Percentiles rank a stretch among this genome's conserved stretches.
Evolutionary conservation across 2,888 invertebrate genomes (phyloP).

Genomic region (Rhaphigaster nebulosa): DNA sequence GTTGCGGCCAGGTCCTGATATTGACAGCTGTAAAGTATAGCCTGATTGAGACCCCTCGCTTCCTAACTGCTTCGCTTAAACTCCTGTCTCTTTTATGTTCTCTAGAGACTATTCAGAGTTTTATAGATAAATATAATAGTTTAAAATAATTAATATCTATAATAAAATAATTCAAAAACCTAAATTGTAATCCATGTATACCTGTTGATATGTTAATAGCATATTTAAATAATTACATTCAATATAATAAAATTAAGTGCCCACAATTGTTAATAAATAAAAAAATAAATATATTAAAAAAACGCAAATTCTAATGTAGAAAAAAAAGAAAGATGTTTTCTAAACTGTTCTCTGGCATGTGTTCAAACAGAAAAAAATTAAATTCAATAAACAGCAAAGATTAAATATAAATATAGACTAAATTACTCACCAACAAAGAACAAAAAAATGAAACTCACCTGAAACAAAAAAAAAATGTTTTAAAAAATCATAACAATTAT

Average conservation of each 20-base stretch:
- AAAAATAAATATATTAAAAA: no score
- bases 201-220: no score
- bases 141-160: neutral
- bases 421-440: neutral
- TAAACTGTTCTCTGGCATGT: no score
- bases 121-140: neutral
- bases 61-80: neutral
- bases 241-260: no score
- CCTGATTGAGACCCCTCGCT: neutral
- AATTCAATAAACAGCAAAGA: no score
- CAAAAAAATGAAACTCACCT: neutral
- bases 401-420: neutral
- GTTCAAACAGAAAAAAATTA: neutral
- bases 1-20: constrained; percentile 1
- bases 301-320: no score
- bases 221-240: no score
- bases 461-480: neutral
- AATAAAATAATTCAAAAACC: no score
- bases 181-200: no score
- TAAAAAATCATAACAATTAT: no score
- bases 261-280: no score
- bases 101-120: neutral
- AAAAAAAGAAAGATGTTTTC: no score
- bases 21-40: constrained; percentile 26
- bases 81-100: neutral